These are phyloP conservation scores for Trichacis sp. DNA, from an alignment of 2,888 invertebrate species.

Conservation along the genomic window DNA sequence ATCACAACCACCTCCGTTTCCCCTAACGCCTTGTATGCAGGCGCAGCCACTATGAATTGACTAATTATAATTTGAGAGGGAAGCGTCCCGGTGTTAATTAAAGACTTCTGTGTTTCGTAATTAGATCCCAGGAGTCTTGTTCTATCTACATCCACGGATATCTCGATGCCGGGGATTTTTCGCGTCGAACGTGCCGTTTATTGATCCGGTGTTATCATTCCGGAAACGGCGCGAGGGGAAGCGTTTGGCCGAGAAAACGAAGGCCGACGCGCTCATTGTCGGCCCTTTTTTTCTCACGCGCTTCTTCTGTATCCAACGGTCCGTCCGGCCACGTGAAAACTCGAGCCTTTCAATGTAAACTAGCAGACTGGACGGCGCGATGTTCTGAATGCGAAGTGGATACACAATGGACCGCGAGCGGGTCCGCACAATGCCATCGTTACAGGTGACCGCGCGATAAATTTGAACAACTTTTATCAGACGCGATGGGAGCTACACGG, in stretches of 20 bases:
- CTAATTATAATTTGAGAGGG: conserved; percentile 64
- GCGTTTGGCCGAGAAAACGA: conserved; percentile 2
- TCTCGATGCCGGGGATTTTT: neutral
- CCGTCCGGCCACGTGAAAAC: conserved; percentile 33
- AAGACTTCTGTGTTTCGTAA: conserved; percentile 58
- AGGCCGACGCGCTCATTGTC: conserved; percentile 10
- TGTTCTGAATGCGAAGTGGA: conserved; percentile 31
- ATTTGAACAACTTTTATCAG: conserved; percentile 62
- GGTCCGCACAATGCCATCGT: conserved; percentile 50
- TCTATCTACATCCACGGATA: no score
- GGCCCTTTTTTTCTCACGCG: conserved; percentile 6
- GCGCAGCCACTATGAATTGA: conserved; percentile 61
- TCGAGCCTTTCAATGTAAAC: conserved; percentile 39
- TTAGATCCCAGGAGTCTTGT: conserved; percentile 47
- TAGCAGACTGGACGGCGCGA: conserved; percentile 31
- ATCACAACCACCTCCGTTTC: conserved; percentile 52
- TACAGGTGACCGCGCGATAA: conserved; percentile 57
- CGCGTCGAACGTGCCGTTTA: conserved; percentile 2
- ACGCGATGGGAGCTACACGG: conserved; percentile 49
- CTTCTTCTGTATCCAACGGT: conserved; percentile 9
- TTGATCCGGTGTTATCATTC: conserved; percentile 16
- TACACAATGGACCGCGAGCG: conserved; percentile 50
- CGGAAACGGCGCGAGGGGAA: neutral
- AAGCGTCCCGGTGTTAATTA: conserved; percentile 57
- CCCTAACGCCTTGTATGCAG: conserved; percentile 41